phyloP scores from a whole-genome alignment of 2,113 vertebrate genomes.

The Tragulus kanchil region DNA sequence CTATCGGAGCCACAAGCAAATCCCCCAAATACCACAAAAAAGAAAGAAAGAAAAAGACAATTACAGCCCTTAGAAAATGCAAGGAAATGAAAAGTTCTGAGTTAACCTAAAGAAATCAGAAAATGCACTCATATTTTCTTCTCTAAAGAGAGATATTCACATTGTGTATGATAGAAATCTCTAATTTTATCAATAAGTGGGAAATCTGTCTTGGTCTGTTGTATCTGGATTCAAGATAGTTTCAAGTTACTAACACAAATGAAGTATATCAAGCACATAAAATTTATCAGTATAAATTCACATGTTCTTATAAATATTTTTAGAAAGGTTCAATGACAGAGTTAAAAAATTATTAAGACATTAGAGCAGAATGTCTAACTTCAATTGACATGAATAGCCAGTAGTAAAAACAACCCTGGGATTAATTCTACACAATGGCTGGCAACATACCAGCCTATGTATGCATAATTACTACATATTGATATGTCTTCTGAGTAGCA shows the following conservation, averaged over 20 bases:
- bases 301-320: slow-evolving; percentile 32
- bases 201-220: neutral
- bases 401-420: slow-evolving; percentile 9
- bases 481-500: slow-evolving; percentile 25
- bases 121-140: slow-evolving; percentile 43
- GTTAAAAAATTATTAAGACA: slow-evolving; percentile 37
- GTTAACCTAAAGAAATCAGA: slow-evolving; percentile 24
- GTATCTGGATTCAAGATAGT: slow-evolving; percentile 3
- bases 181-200: slow-evolving; percentile 9
- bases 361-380: slow-evolving; percentile 12
- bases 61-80: neutral
- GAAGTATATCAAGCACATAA: slow-evolving; percentile 5
- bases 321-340: slow-evolving; percentile 41
- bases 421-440: slow-evolving; percentile 29
- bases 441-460: neutral
- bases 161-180: neutral
- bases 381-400: neutral
- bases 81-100: slow-evolving; percentile 58
- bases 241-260: slow-evolving; percentile 29
- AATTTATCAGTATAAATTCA: neutral
- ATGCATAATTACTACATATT: neutral
- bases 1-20: no score
- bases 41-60: neutral
- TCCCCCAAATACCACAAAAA: neutral
- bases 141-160: neutral